Percentiles rank a stretch among this genome's conserved stretches.
phyloP scores from a whole-genome alignment of 2,797 vertebrate species.

The Helicolenus hilgendorfi region DNA sequence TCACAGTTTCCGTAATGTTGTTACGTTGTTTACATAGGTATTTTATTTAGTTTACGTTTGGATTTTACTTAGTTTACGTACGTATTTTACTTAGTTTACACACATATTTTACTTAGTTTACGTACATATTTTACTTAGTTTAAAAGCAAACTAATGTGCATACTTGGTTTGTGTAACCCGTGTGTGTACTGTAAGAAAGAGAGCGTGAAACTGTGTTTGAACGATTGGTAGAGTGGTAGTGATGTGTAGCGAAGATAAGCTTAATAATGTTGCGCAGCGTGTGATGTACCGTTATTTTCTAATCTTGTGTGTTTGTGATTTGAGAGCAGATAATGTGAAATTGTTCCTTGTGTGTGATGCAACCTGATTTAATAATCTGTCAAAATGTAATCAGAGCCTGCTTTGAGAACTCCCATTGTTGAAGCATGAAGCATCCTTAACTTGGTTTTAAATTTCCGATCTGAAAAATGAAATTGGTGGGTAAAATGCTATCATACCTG shows the following conservation, averaged over 20 bases:
- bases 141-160: not conserved
- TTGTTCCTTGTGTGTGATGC: not conserved
- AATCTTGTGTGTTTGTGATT: not conserved
- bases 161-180: not conserved
- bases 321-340: not conserved
- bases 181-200: not conserved
- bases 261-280: not conserved
- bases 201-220: not conserved
- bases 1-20: accelerated
- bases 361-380: not conserved
- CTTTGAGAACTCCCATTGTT: not conserved
- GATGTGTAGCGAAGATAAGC: not conserved
- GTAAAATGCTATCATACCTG: not conserved
- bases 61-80: too few relatives aligned
- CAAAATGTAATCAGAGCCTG: not conserved
- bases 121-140: too few relatives aligned
- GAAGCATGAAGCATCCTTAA: not conserved
- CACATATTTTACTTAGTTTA: too few relatives aligned
- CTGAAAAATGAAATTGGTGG: not conserved
- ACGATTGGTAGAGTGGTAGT: not conserved
- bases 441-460: not conserved
- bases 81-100: too few relatives aligned
- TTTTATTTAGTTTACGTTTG: too few relatives aligned
- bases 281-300: not conserved
- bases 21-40: too few relatives aligned